Evolutionary conservation across 1,140 invertebrate species (phyloP), one percentile per base, ranked within the genome.

Genomic region (Zaprionus lachaisei): DNA sequence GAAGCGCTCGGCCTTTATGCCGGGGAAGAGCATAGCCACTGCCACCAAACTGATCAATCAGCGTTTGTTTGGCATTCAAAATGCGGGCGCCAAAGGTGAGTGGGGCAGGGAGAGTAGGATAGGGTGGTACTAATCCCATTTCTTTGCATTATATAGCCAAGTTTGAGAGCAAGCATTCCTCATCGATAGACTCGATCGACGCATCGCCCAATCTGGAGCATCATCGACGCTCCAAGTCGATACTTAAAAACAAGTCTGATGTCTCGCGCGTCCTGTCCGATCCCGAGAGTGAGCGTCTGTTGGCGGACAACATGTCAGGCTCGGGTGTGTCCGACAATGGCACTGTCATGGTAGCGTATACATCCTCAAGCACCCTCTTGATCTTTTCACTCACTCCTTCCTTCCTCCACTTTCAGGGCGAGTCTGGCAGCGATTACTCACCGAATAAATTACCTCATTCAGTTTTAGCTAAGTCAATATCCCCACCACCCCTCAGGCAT

Each of bases 231-330:
- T 96, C 95, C 56, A 97, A 96, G 93, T 97, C 96, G 69, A 97
- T 97, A 87, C 93, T 97, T 79, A 97, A 97, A 94, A 96, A 96
- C 81, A 94, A 94, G 92, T 95, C 96, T 44, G 96, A 96, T 81
- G 94, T 92, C 78, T 83, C 90, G 64, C 73, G 91, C 71, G 80
- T 92, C 60, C 92, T 93, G 79, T 92, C 93, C 57, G 94, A 96
- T 92, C 96, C 96, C 26, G 96, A 97, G 93, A 96, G 95, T 66
- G 96, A 97, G 93, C 95, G 96, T 77, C 94, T 97, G 37, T 95
- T 97, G 72, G 94, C 95, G 11, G 96, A 96, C 85, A 95, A 94
- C 74, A 92, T 94, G 67, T 94, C 94, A 34, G 93, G 93, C 26
- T 92, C 93, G 17, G 93, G 92, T 56, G 91, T 93, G 31, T 94